phyloP scores from a whole-genome alignment of 2,797 vertebrate species.

The Okamejei kenojei region DNA sequence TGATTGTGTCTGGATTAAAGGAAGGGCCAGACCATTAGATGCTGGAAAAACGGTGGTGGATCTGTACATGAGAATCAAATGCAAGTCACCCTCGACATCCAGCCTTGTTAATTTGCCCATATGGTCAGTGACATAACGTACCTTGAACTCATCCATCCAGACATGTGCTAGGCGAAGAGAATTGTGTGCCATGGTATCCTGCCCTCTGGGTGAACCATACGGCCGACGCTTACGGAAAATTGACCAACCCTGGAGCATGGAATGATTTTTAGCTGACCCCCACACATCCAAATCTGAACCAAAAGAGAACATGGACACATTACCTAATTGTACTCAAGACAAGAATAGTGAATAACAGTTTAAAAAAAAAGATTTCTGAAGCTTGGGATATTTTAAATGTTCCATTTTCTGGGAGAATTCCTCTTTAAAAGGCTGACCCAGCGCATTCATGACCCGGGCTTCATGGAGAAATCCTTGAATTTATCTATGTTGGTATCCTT shows the following conservation, averaged over 20 bases:
- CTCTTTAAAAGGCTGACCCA: not conserved
- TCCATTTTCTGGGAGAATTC: not conserved
- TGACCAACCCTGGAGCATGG: slow-evolving; percentile 93
- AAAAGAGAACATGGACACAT: not conserved
- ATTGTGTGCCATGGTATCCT: slow-evolving; percentile 95
- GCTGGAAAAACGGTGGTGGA: no score
- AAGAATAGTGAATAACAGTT: not conserved
- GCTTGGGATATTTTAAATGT: not conserved
- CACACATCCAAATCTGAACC: slow-evolving; percentile 95
- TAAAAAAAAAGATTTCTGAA: not conserved
- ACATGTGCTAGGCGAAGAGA: slow-evolving; percentile 85
- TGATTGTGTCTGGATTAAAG: no score
- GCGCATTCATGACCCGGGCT: not conserved
- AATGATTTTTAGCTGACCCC: slow-evolving; percentile 81
- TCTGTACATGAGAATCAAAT: no score
- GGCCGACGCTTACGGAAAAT: slow-evolving; percentile 92
- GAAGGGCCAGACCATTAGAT: no score
- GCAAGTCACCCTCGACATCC: not conserved
- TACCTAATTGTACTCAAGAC: not conserved
- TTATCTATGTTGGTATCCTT: not conserved
- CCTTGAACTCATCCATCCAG: slow-evolving; percentile 97
- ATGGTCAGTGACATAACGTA: slow-evolving; percentile 43
- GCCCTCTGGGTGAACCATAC: slow-evolving; percentile 85
- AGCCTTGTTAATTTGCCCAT: not conserved
- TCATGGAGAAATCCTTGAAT: not conserved